These are phyloP conservation scores for Clarias laeviceps DNA, from an alignment of 2,797 vertebrate species.

Conservation along the genomic window DNA sequence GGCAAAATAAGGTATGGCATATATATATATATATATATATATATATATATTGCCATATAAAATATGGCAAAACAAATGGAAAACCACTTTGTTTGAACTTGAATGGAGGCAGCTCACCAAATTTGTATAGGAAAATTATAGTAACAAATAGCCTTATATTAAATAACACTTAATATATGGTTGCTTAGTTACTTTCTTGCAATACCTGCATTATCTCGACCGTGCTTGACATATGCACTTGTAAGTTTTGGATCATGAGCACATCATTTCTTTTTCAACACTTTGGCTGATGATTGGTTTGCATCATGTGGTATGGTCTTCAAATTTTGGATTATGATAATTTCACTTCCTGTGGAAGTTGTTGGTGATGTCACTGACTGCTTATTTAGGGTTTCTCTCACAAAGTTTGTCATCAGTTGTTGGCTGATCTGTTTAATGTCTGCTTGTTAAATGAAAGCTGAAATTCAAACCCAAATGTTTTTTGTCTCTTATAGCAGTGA, in stretches of 20 bases:
- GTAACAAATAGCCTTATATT: background rate
- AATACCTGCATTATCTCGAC: background rate
- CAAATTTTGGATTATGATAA: background rate
- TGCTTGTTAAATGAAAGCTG: background rate
- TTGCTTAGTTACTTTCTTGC: background rate
- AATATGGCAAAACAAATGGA: background rate
- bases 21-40: no score
- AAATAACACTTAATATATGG: background rate
- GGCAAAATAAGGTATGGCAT: no score
- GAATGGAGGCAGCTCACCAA: no score
- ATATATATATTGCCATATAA: no score
- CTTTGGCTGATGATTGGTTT: background rate
- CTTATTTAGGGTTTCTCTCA: background rate
- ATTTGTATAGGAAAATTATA: no score
- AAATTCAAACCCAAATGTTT: no score
- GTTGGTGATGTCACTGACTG: background rate
- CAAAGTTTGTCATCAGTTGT: background rate
- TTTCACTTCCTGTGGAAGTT: background rate
- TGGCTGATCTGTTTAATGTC: background rate
- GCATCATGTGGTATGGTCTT: background rate
- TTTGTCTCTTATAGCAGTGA: no score
- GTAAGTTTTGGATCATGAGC: background rate
- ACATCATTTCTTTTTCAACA: background rate
- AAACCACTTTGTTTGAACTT: background rate
- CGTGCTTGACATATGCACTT: background rate